Evolutionary conservation across 2,797 vertebrate species (phyloP), one percentile per base, ranked within the genome.

Genomic region (Odontamblyopus rebecca): DNA sequence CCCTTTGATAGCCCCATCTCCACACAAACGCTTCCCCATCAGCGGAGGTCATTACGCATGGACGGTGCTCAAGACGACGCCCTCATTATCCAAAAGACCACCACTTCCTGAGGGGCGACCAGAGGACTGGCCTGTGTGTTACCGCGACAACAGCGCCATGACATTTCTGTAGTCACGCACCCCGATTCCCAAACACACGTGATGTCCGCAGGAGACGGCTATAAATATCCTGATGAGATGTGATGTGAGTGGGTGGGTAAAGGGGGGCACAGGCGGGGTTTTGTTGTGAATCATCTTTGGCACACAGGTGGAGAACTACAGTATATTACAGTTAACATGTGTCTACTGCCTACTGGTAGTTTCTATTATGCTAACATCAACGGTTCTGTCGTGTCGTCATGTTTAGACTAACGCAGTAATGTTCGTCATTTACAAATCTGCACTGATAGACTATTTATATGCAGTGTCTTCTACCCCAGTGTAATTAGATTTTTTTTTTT

Each of bases 81-180:
- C 81, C 86, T 88, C 79, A 85, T 89, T 84, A 87, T 73, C 72
- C 82, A 75, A 80, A 86, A 89, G 84, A 85, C 72, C 81, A 68
- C 54, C 18, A 41, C 63, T 78, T 83, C 87, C 88, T 79, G 71
- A 23, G 74, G 80, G 85, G 76, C 78, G 53, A 64, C 18, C 35
- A 2, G 1, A 38, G 12, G 63, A 71, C 75, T 69, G 30, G 82
- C 78, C 76, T 1, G 61, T 68, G 72, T 61, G 61, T 32, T 38
- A 77, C 78, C 79, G 54, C 76, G 27, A 64, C 77, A 2, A 18
- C 75, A 3, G 79, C 66, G 90, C 75, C 71, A 50, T 90, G 90
- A 91, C 89, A 91, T 92, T 91, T 90, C 77, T 84, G 83, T 62
- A 85, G 84, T 85, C 89, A 85, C 75, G 64, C 85, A 82, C 72